Evolutionary conservation across 2,888 invertebrate species (phyloP), one percentile per base, ranked within the genome.

Genomic region (Caenorhabditis sp.): DNA sequence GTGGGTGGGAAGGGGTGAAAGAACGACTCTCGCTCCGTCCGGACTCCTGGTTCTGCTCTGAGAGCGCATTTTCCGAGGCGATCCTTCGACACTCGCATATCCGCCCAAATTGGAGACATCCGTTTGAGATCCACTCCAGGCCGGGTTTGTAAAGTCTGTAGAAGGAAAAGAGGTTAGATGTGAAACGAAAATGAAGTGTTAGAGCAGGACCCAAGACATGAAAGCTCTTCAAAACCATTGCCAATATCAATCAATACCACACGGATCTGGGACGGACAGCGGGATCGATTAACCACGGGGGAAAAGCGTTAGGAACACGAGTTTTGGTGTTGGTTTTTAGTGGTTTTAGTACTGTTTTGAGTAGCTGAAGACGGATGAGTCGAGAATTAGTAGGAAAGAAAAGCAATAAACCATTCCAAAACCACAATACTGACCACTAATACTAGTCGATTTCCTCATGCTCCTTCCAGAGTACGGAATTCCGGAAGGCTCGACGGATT

Each of bases 1-100:
- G 35, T 90, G 89, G 26, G 89, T 89, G 11, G 91, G 90, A 65
- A 91, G 81, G 1, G 91, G 89, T 56, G 89, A 68, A 7, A 89
- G 63, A 2, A 81, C 77, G 9, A 83, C 83, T 58, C 81, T 62
- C 1, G 76, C 74, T 4, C 79, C 73, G 37, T 81, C 81, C 9
- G 83, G 81, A 53, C 81, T 83, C 32, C 81, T 71, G 11, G 80
- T 58, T 45, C 80, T 22, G 41, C 82, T 81, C 32, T 70, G 74
- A 5, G 80, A 79, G 41, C 80, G 37, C 39, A 70, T 53, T 61
- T 75, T 65, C 3, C 82, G 48, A 20, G 82, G 82, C 2, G 80
- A 81, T 22, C 75, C 75, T 59, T 80, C 80, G n/a, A 79, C 78
- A 65, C 80, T 80, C 11, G 76, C 75, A 48, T 66, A 70, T 30